Base-by-base conservation (phyloP, 2,888 invertebrate species). In the Metellina segmentata region DNA sequence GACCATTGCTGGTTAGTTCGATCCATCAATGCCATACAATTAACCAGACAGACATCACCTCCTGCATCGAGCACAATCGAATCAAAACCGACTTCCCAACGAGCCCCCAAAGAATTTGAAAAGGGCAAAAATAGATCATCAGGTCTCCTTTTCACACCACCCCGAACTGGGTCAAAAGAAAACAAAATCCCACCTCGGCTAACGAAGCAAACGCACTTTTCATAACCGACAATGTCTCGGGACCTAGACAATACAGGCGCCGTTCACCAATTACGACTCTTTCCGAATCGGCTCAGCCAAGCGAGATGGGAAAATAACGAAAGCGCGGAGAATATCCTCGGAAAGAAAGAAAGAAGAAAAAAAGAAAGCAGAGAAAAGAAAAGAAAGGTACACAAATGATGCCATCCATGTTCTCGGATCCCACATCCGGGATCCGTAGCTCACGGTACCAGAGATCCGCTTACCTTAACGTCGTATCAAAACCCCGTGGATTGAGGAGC, bases 391-490 rank as follows among this genome's bases (percentile, higher is more conserved):
- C 79, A 89, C 20, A 89, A 89, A 77, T 83, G 89, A 82, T 77
- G 82, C 82, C 89, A 77, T 88, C 49, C 81, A 72, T 72, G 71
- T 72, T 78, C 86, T 34, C 34, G 34, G 71, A 70, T 74, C 74
- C 34, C 52, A 82, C 91, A 91, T 91, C 91, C 91, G 91, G 91
- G 91, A 91, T 85, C 78, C 74, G 48, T 86, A 75, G 61, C 81
- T 83, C 72, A 79, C 78, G 16, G n/a, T 51, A 61, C 34, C 77
- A 61, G 81, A 88, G 91, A 91, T 91, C 91, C 91, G 91, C 87
- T 91, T 91, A 90, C 85, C 61, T 49, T 16, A 61, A 72, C 89
- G 83, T 85, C 85, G 85, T 90, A 85, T 85, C 78, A 85, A 85
- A 89, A 34, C 61, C 82, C 53, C 13, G 82, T 16, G 82, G 79